Evolutionary conservation across 2,888 invertebrate species (phyloP), one percentile per base, ranked within the genome.

Genomic region (Pandemis cinnamomeana): DNA sequence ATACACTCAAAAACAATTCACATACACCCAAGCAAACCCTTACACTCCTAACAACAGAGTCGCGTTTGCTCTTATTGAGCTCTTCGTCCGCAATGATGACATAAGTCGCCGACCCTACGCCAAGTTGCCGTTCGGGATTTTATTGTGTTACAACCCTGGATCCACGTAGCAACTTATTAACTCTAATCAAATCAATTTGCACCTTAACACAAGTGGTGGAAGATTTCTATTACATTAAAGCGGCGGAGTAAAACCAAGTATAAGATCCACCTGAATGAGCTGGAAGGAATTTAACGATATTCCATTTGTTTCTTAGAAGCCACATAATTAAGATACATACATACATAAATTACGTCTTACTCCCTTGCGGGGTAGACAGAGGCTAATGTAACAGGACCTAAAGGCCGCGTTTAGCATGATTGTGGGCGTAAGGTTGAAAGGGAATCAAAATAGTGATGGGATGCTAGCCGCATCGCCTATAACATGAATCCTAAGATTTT

Each of bases 141-240:
- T 75, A 72, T 75, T 75, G 75, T 75, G 74, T 74, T 74, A 74
- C 71, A 66, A 51, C 73, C 68, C 63, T 66, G 69, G 51, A 55
- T 62, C 71, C 71, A 67, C 67, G 67, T 71, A 44, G 64, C 73
- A 69, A 73, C 71, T 74, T 74, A 74, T 74, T 74, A 71, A 74
- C 74, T 66, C 36, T 42, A 15, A 67, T 20, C 74, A 44, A 70
- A 60, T 36, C 15, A 74, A 71, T 67, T 74, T 66, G 46, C 66
- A 71, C 74, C 74, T 71, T 71, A 71, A 61, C 53, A 4, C 46
- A 15, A 46, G 53, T 46, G 70, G 58, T 15, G 55, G 66, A 71
- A 74, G 67, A 61, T 62, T 46, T 67, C 20, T 71, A 61, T 67
- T 61, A 27, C 46, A n/a, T 61, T 62, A 53, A 13, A 55, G 11